Evolutionary conservation across 2,888 invertebrate genomes (phyloP).

Genomic region (Calameuta filiformis): DNA sequence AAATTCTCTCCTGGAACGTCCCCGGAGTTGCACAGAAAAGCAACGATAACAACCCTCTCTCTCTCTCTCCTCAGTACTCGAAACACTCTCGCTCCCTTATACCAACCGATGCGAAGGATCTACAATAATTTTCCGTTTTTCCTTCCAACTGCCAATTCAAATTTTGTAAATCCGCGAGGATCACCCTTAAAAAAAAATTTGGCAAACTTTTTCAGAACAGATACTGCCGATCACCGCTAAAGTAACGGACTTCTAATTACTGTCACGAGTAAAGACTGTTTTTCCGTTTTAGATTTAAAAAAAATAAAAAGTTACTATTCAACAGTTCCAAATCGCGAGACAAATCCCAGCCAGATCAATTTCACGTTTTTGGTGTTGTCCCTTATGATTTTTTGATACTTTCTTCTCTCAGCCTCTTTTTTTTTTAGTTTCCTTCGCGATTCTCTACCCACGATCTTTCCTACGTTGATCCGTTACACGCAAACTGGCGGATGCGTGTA

Average conservation of each 20-base stretch:
- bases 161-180: background rate
- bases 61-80: background rate
- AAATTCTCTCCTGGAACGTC: background rate
- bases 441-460: background rate
- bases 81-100: background rate
- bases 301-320: background rate
- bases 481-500: background rate
- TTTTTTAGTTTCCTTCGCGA: background rate
- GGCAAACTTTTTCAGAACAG: background rate
- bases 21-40: background rate
- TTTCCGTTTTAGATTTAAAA: background rate
- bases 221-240: background rate
- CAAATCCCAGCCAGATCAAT: background rate
- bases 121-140: background rate
- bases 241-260: background rate
- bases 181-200: background rate
- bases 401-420: background rate
- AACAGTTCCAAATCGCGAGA: background rate
- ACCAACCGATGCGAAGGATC: background rate
- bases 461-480: background rate
- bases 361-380: background rate
- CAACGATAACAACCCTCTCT: background rate
- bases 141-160: background rate
- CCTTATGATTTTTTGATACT: background rate
- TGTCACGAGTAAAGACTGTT: background rate